Evolutionary conservation across 1,140 invertebrate species (phyloP).

Genomic region (Elymnias hypermnestra): DNA sequence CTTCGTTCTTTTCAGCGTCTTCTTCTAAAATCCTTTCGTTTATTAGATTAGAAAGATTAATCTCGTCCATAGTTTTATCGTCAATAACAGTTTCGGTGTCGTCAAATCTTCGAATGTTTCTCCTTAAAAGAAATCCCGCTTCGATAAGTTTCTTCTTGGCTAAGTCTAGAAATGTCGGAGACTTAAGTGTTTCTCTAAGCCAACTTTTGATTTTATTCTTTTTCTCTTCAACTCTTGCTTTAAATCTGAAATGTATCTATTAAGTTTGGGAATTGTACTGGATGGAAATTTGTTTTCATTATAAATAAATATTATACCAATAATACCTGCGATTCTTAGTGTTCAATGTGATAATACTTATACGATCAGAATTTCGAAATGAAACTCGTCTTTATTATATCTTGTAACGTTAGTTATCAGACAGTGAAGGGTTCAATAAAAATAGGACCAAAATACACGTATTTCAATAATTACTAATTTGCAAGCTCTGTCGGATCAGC

Average conservation of each 20-base stretch:
- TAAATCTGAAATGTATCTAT: slow-evolving; percentile 60
- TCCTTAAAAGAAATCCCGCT: slow-evolving; percentile 37
- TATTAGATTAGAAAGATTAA: slow-evolving; percentile 49
- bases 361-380: too few relatives aligned
- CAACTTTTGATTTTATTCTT: slow-evolving; percentile 65
- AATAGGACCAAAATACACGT: too few relatives aligned
- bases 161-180: slow-evolving; percentile 46
- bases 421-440: too few relatives aligned
- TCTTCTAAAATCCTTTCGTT: slow-evolving; percentile 41
- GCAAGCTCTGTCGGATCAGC: too few relatives aligned
- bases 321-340: too few relatives aligned
- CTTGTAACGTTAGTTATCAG: too few relatives aligned
- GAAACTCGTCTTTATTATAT: too few relatives aligned
- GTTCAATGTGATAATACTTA: too few relatives aligned
- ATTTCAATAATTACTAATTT: too few relatives aligned
- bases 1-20: slow-evolving; percentile 36
- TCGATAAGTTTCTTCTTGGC: slow-evolving; percentile 54
- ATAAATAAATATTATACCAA: too few relatives aligned
- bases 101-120: slow-evolving; percentile 14
- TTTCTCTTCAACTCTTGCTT: slow-evolving; percentile 56
- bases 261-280: too few relatives aligned
- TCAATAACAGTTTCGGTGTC: slow-evolving; percentile 29
- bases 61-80: slow-evolving; percentile 49
- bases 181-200: slow-evolving; percentile 52
- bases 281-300: too few relatives aligned